Conservation (phyloP, 2,888 invertebrate species). For the Galerucella nymphaeae region DNA sequence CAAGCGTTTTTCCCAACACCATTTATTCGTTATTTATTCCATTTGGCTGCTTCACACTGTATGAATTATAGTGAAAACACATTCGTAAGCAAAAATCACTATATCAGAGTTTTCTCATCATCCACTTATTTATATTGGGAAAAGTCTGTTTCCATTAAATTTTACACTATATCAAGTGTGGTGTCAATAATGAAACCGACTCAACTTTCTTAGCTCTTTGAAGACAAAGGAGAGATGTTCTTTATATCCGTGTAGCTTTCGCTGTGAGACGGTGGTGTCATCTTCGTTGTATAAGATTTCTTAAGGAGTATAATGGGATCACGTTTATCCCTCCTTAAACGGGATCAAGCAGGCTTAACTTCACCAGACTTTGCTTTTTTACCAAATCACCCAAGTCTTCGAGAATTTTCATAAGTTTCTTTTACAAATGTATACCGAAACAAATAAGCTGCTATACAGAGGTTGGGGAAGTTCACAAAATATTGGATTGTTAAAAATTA, state of each 20-base stretch:
- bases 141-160: neutral
- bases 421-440: neutral
- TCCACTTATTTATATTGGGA: neutral
- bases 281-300: conserved; percentile 65
- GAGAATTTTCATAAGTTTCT: neutral
- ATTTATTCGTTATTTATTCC: too few species aligned
- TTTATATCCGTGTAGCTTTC: conserved; percentile 64
- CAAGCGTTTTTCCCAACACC: too few species aligned
- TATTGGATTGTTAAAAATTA: too few species aligned
- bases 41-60: too few species aligned
- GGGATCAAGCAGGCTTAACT: conserved; percentile 62
- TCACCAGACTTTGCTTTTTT: conserved; percentile 59
- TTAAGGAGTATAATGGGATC: conserved; percentile 66
- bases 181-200: conserved; percentile 46
- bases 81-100: too few species aligned
- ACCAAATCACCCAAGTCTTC: conserved; percentile 32
- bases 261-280: conserved; percentile 63
- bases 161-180: conserved; percentile 49
- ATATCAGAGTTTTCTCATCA: too few species aligned
- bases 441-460: too few species aligned
- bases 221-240: conserved; percentile 62
- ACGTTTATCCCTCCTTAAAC: conserved; percentile 66
- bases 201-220: conserved; percentile 54
- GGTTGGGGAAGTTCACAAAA: too few species aligned
- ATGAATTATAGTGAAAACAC: too few species aligned